These are phyloP conservation scores for Scaptomyza hsui DNA, from an alignment of 1,140 invertebrate genomes.

Conservation along the genomic window DNA sequence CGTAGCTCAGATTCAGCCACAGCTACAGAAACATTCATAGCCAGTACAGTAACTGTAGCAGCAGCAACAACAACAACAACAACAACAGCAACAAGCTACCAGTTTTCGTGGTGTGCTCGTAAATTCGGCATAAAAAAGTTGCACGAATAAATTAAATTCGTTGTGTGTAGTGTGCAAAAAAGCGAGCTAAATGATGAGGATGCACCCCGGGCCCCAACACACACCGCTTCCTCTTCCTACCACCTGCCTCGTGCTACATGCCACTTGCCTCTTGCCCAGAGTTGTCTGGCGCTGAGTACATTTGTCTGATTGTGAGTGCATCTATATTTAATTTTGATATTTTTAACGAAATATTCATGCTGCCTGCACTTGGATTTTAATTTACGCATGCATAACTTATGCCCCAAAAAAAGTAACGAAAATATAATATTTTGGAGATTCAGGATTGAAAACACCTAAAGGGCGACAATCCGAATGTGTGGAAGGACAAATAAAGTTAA, in stretches of 20 bases:
- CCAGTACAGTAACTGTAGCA: too few species aligned
- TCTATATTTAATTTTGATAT: constrained; percentile 73
- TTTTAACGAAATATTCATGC: constrained; percentile 69
- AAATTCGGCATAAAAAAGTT: constrained; percentile 68
- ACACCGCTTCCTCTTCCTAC: too few species aligned
- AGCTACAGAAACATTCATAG: background rate
- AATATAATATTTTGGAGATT: background rate
- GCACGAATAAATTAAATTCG: constrained; percentile 81
- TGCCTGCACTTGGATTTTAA: constrained; percentile 61
- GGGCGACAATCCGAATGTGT: too few species aligned
- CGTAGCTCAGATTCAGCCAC: constrained; percentile 21
- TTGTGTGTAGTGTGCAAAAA: constrained; percentile 37
- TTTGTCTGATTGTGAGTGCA: constrained; percentile 55
- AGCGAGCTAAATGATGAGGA: constrained; percentile 32
- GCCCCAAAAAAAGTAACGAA: constrained; percentile 17
- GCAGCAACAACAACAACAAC: background rate
- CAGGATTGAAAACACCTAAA: too few species aligned
- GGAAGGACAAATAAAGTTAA: too few species aligned
- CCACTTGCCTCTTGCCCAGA: constrained; percentile 8
- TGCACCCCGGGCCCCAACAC: background rate
- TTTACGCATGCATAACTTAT: constrained; percentile 51
- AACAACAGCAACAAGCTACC: constrained; percentile 20
- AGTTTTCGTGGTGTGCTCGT: constrained; percentile 49
- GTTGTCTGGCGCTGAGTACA: constrained; percentile 38
- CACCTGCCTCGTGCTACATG: background rate